Percentiles rank a stretch among this genome's conserved stretches.
phyloP scores from a whole-genome alignment of 92 coral and sea anemone genomes.

The Zoanthus sociatus region DNA sequence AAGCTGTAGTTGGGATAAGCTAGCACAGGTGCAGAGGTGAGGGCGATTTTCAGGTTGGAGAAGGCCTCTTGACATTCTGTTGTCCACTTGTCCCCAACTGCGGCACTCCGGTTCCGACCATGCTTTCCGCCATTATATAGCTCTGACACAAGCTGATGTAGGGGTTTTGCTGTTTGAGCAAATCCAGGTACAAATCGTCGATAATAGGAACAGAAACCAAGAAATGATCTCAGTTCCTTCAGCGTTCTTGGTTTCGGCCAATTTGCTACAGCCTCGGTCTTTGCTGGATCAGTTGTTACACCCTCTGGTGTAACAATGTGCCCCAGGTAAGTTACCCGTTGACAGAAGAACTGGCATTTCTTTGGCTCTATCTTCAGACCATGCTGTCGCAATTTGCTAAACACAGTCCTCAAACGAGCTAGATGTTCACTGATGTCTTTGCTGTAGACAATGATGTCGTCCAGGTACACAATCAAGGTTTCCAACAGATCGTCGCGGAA shows the following conservation, averaged over 20 bases:
- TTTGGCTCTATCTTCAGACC: background rate
- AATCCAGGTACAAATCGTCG: background rate
- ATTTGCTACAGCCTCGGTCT: conserved; percentile 7
- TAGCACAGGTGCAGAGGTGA: background rate
- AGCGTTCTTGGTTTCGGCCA: conserved; percentile 53
- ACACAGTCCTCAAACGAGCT: background rate
- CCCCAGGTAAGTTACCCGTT: background rate
- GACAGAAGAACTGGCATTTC: conserved; percentile 29
- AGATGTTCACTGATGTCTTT: background rate
- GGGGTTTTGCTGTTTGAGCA: background rate
- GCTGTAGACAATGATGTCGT: conserved; percentile 45
- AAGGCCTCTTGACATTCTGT: no score
- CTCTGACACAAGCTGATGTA: background rate
- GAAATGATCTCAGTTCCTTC: conserved; percentile 16
- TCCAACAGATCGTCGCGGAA: conserved; percentile 46
- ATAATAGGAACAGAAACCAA: conserved; percentile 54
- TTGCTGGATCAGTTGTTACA: background rate
- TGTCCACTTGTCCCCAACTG: no score
- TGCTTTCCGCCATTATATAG: background rate
- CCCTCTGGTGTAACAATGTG: background rate
- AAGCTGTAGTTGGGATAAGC: conserved; percentile 2
- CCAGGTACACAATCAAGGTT: conserved; percentile 61
- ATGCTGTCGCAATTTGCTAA: conserved; percentile 6
- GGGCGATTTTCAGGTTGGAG: no score
- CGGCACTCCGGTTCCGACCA: no score